Evolutionary conservation across 2,888 invertebrate species (phyloP), one percentile per base, ranked within the genome.

Genomic region (Microctonus brassicae): DNA sequence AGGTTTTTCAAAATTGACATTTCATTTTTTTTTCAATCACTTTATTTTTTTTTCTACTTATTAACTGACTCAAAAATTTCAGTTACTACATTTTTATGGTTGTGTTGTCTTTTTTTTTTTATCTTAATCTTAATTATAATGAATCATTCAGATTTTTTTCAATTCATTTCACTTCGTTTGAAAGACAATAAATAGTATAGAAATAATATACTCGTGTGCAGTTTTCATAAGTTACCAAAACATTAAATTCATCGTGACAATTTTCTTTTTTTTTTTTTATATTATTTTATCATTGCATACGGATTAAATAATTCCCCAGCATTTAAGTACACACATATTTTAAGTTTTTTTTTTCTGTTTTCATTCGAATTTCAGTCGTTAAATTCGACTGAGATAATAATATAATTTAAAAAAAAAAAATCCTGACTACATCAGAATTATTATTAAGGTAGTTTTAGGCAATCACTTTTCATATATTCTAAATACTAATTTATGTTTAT

Each of bases 71-170:
- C 77, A 78, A 81, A 84, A 83, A 83, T 80, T 83, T 83, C 81
- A 83, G 78, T 84, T 80, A 83, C 86, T 86, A 87, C 85, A 84
- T 81, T 86, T 83, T 81, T 84, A 84, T 82, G 78, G 81, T 83
- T 84, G 80, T 79, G 17, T 58, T 34, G 33, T 58, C 24, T 34
- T 47, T 47, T 17, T 17, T 58, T 26, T 17, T 20, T 57, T 47
- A 20, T 42, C 34, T 64, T 81, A 82, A 82, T 57, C 34, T 42
- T 57, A 17, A 42, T 58, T 47, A 33, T 65, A 22, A 53, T 24
- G 20, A 11, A 65, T 55, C 22, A 65, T 53, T 53, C 33, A 34
- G 36, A 65, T 53, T 36, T 36, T 65, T 53, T 13, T 34, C 55
- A 11, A 7, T n/a, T 17, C 2, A 1, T 17, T 47, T 47, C 20